Percentiles rank a stretch among this genome's conserved stretches.
phyloP scores from a whole-genome alignment of 2,888 invertebrate genomes.

The Amiota mariae region DNA sequence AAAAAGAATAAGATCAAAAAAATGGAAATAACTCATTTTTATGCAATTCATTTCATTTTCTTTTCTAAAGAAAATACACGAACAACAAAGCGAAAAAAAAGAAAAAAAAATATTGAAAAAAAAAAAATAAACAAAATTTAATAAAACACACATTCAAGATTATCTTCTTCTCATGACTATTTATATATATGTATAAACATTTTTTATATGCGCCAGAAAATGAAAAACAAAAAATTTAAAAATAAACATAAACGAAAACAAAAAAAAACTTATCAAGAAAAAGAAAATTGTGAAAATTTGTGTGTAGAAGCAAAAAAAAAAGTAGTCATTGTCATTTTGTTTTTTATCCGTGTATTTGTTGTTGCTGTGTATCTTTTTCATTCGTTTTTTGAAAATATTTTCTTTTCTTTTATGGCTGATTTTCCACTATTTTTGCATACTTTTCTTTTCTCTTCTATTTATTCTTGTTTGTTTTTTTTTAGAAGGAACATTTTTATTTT shows the following conservation, averaged over 20 bases:
- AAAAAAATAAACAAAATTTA: background rate
- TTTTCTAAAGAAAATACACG: too few relatives aligned
- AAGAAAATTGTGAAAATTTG: background rate
- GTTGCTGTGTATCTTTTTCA: background rate
- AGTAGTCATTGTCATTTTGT: too few relatives aligned
- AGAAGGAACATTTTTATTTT: background rate
- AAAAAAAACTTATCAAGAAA: background rate
- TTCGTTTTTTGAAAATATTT: background rate
- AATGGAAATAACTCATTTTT: too few relatives aligned
- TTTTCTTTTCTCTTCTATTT: too few relatives aligned
- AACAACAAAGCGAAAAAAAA: slow-evolving; percentile 41
- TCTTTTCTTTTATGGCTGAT: background rate
- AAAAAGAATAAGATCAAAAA: too few relatives aligned
- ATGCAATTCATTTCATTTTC: too few relatives aligned
- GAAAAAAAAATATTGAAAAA: background rate
- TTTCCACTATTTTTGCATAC: too few relatives aligned
- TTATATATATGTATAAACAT: slow-evolving; percentile 21
- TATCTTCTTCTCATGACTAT: slow-evolving; percentile 7
- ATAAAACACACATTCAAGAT: slow-evolving; percentile 5
- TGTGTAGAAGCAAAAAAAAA: slow-evolving; percentile 6
- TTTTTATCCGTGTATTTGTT: too few relatives aligned
- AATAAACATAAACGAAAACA: slow-evolving; percentile 56
- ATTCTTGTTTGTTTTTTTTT: background rate
- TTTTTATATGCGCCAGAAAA: slow-evolving; percentile 42
- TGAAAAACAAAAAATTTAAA: slow-evolving; percentile 40